Evolutionary conservation across 2,113 vertebrate genomes (phyloP).

Genomic region (Spilogale gracilis): DNA sequence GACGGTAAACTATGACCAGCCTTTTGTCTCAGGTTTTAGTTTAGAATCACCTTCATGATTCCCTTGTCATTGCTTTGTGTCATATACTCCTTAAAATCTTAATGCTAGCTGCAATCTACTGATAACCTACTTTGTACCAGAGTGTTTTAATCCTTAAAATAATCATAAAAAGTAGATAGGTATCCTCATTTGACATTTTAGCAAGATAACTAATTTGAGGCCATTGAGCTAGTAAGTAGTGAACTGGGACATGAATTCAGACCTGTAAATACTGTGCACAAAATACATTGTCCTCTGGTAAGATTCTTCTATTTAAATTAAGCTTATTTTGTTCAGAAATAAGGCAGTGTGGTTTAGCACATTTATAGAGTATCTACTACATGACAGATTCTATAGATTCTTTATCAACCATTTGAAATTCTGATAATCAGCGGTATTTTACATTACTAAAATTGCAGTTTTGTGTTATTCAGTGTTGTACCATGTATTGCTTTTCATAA

Average conservation of each 20-base stretch:
- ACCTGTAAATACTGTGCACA: not conserved
- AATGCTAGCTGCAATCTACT: not conserved
- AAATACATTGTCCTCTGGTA: not conserved
- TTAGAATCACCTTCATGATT: not conserved
- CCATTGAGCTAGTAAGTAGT: not conserved
- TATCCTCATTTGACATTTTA: not conserved
- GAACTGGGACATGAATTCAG: not conserved
- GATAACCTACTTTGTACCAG: not conserved
- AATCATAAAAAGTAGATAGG: not conserved
- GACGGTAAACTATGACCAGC: not conserved
- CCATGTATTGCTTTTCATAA: not conserved
- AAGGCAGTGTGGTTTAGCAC: not conserved
- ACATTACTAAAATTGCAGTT: not conserved
- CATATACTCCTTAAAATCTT: not conserved
- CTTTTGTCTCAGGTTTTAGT: not conserved
- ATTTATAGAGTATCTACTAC: not conserved
- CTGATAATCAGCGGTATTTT: not conserved
- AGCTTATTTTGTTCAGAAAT: not conserved
- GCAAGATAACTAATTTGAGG: not conserved
- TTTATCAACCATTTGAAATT: not conserved
- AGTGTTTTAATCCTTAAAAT: not conserved
- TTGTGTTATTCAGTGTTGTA: not conserved
- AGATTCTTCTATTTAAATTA: not conserved
- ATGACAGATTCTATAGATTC: not conserved
- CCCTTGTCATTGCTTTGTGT: not conserved